Base-by-base conservation (phyloP, 2,797 vertebrate species). In the Bovichtus diacanthus region DNA sequence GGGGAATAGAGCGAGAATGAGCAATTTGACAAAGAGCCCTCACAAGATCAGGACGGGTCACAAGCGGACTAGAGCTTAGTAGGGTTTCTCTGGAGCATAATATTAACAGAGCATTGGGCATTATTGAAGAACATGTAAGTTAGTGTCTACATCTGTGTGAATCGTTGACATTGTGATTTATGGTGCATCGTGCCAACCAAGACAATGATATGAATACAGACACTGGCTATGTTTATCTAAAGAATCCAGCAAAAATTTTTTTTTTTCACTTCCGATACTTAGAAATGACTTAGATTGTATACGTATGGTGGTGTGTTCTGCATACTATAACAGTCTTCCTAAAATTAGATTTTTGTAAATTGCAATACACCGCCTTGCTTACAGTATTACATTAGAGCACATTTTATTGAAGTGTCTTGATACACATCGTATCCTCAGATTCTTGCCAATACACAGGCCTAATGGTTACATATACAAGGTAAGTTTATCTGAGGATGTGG, bases 51-150 rank as follows among this genome's bases (percentile, higher is more conserved):
- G 19, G 51, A 59, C 12, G 62, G 23, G 49, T 12, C 2, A 44
- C 36, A 43, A 70, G 79, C 70, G 46, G 58, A 59, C 41, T 62
- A 5, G 60, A 59, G 73, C 81, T 54, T 64, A 73, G 69, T 54
- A 56, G 34, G 3, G 12, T 36, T 16, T 80, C 73, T 43, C 12
- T 47, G 36, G 12, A 68, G 65, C 58, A 67, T 69, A 4, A 70
- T 87, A 77, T 76, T 4, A 70, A 63, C 21, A 27, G 47, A 73
- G 21, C 51, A 74, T 5, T 27, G 13, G 29, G 7, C 15, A 29
- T 74, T 34, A 62, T 36, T 59, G 34, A 71, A 49, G 11, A 60
- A 67, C 78, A 79, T 49, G n/a, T 46, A 44, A 56, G 75, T 61
- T 9, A 15, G 27, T 47, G 23, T 62, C 62, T 62, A 21, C 1